Percentiles rank a stretch among this genome's conserved stretches.
Evolutionary conservation across 2,888 invertebrate genomes (phyloP).

Genomic region (Creontiades dilutus): DNA sequence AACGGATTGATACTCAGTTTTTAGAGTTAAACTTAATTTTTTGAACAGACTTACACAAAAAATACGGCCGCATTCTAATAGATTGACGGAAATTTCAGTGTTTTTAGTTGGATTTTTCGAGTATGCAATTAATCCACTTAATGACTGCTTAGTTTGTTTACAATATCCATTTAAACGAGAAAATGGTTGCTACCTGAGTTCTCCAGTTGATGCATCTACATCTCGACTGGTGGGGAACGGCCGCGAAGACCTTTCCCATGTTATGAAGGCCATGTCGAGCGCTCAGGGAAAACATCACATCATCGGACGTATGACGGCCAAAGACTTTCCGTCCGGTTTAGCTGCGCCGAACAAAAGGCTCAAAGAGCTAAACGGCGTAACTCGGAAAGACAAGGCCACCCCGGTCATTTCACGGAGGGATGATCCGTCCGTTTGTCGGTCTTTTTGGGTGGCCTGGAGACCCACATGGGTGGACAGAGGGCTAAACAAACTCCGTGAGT

Average conservation of each 20-base stretch:
- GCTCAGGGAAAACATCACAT: conserved; percentile 48
- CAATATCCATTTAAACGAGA: no score
- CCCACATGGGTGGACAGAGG: conserved; percentile 37
- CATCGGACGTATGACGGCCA: conserved; percentile 14
- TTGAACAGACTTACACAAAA: no score
- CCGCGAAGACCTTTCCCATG: conserved; percentile 8
- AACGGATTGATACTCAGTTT: no score
- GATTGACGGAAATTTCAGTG: no score
- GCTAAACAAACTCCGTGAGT: conserved; percentile 66
- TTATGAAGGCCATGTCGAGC: conserved; percentile 34
- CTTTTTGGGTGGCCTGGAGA: conserved; percentile 53
- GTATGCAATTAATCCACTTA: no score
- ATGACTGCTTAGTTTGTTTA: no score
- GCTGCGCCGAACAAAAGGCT: conserved; percentile 30
- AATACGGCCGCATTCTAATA: no score
- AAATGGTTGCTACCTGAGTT: not conserved
- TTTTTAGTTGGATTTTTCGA: no score
- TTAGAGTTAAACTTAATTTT: no score
- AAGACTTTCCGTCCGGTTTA: conserved; percentile 41
- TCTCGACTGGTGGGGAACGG: not conserved
- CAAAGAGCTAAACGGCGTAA: conserved; percentile 57
- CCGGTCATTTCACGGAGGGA: conserved; percentile 63
- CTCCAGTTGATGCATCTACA: not conserved
- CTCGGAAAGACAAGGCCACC: conserved; percentile 65
- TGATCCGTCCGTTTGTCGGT: conserved; percentile 63